Base-by-base conservation (phyloP, 2,888 invertebrate species). In the Drosophila borborema region DNA sequence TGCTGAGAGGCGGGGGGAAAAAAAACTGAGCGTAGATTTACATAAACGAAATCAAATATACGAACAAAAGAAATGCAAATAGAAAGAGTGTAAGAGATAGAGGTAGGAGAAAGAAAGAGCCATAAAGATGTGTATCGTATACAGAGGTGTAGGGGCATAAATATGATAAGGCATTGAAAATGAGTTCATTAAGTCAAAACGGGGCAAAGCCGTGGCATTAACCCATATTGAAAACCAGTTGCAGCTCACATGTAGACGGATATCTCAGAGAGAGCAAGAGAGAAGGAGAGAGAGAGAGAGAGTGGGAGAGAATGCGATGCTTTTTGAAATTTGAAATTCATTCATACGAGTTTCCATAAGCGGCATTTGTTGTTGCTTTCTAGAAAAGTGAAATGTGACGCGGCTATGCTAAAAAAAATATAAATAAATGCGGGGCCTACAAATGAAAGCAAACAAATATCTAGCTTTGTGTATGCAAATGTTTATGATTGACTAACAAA, bases 341-440 rank as follows among this genome's bases (percentile, higher is more conserved):
- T 78, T 78, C 81, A 78, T 68, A 36, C 60, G 20, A 72, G 59
- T 75, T 72, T 77, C 41, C 71, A 59, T 63, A 46, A 38, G 28
- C 31, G 36, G 46, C 45, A 58, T 20, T 20, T 64, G 54, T 40
- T 63, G 34, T 54, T 56, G 61, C 48, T 41, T 62, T 71, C 20
- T 43, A 66, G 61, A 81, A 86, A 89, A 85, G 87, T 84, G 82
- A 85, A 85, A 85, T 84, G 89, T 85, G 80, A 89, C 84, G 84
- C 58, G 63, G 48, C 67, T 79, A 83, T 89, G 89, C 80, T 85
- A 83, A 89, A 83, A 79, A 79, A 43, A 38, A 18, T 56, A 64
- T 31, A 53, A 53, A 65, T 46, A 51, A 54, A 75, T 72, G 56
- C 60, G 65, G 60, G 49, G 20, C 60, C 64, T 41, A 64, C 60